Evolutionary conservation across 2,888 invertebrate genomes (phyloP), one percentile per base, ranked within the genome.

Genomic region (Microctonus hyperodae): DNA sequence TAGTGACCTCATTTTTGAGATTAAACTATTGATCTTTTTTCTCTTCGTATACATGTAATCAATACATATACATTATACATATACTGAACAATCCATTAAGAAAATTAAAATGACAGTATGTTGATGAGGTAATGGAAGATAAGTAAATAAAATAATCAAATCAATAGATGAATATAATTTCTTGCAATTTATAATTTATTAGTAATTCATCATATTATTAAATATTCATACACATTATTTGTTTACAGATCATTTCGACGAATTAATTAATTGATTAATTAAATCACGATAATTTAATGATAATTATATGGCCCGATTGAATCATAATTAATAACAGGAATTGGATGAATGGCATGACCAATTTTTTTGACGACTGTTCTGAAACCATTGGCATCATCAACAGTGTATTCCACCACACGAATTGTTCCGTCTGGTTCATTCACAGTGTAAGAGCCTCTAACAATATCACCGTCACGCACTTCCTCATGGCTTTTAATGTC

Each of bases 291-390:
- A 20, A 10, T 51, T 23, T 51, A 37, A n/a, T 37, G 11, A 37
- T 53, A n/a, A 25, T 53, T 11, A n/a, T 53, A 53, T 53, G 28
- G 13, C 6, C 50, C 48, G 50, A 22, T 22, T 22, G 48, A 23
- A 40, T 9, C 33, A 23, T 70, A 64, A n/a, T 51, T 57, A 35
- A 48, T 31, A 16, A 68, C 55, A 3, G 70, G 58, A 25, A 70
- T 61, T 7, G 67, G 79, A 71, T 81, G 80, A 10, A 75, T 68
- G 23, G 79, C 75, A 3, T 79, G 78, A 7, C 79, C 80, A 58
- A 81, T 78, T 63, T 79, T 80, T 72, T 79, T 81, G 22, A 80
- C 81, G 5, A 81, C 77, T 11, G 80, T 81, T 69, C 81, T 81
- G 64, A 80, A 81, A 57, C 79, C 81, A 69, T 79, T 80, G 72